Evolutionary conservation across 2,888 invertebrate genomes (phyloP).

Genomic region (Erpobdella octoculata): DNA sequence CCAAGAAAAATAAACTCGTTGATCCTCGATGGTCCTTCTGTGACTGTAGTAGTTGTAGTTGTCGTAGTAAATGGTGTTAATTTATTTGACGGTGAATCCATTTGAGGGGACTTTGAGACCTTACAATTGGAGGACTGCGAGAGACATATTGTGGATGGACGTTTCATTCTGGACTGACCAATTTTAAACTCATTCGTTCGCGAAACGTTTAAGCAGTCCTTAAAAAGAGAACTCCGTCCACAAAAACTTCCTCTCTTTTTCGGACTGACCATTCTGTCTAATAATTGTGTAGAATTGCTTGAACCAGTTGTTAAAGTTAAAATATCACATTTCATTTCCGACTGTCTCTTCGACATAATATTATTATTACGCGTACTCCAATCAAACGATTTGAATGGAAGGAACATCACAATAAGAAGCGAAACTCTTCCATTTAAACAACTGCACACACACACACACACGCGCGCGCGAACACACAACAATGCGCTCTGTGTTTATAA

Average conservation of each 20-base stretch:
- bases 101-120: background rate
- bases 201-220: background rate
- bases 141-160: background rate
- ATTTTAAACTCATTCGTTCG: background rate
- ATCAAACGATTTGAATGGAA: background rate
- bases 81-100: no score
- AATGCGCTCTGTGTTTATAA: no score
- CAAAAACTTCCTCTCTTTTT: no score
- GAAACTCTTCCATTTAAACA: background rate
- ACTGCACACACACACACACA: no score
- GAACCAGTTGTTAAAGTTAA: background rate
- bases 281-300: background rate
- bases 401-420: background rate
- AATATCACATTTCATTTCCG: background rate
- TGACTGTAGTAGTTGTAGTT: background rate
- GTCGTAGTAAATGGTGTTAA: background rate
- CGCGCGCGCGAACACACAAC: background rate
- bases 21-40: background rate
- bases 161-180: background rate
- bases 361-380: no score
- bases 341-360: constrained; percentile 9
- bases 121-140: background rate
- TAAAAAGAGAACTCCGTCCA: no score
- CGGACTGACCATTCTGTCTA: background rate
- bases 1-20: constrained; percentile 18